A percentile compares a stretch with the other conserved stretches of the same genome.
These are phyloP conservation scores for Poecile atricapillus DNA, from an alignment of 2,113 vertebrate genomes.

Conservation along the genomic window DNA sequence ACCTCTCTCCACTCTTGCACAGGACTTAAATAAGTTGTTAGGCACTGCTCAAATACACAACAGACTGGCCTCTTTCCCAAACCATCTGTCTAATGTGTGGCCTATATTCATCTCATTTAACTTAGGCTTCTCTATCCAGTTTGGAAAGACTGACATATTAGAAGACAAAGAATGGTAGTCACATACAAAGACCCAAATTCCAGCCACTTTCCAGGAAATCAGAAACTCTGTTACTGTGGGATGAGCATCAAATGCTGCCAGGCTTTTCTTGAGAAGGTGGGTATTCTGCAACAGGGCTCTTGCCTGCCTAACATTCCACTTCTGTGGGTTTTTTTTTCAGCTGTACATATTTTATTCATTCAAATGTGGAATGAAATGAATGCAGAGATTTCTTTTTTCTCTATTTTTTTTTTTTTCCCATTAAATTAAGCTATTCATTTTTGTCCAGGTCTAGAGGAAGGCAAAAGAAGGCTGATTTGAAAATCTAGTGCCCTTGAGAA, in stretches of 20 bases:
- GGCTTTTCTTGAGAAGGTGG: not conserved
- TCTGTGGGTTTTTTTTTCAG: accelerated
- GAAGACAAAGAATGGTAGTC: not conserved
- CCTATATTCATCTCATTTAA: not conserved
- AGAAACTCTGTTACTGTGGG: not conserved
- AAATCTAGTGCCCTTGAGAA: conserved; percentile 22
- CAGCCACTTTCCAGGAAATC: not conserved
- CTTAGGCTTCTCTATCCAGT: not conserved
- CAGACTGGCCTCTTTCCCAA: not conserved
- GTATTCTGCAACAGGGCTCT: not conserved
- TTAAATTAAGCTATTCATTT: not conserved
- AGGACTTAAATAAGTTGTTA: not conserved
- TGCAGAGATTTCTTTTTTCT: not conserved
- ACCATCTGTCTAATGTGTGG: not conserved
- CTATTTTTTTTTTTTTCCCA: not conserved
- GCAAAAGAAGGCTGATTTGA: not conserved
- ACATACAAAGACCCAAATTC: not conserved
- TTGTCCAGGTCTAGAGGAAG: not conserved
- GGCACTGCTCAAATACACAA: not conserved
- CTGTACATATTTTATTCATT: not conserved
- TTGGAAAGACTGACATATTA: not conserved
- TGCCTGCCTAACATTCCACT: not conserved
- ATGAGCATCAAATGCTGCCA: not conserved
- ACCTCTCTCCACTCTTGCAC: not conserved
- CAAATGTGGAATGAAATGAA: not conserved